phyloP scores from a whole-genome alignment of 2,888 invertebrate genomes.

The Myopa tessellatipennis region DNA sequence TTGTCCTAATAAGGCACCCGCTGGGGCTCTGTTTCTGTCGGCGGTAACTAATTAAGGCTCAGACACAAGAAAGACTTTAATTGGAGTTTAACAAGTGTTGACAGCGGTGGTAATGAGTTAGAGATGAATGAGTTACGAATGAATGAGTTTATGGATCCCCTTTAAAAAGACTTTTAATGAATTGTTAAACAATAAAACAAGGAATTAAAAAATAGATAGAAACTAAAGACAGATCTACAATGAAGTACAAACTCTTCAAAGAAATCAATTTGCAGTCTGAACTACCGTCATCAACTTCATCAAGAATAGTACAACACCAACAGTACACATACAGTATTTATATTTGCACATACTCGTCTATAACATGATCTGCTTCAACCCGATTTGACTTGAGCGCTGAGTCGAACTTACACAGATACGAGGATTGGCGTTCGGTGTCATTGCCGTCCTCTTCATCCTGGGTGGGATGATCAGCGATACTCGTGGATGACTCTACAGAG shows the following conservation, averaged over 20 bases:
- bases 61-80: slow-evolving; percentile 17
- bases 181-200: no score
- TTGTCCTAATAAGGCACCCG: slow-evolving; percentile 15
- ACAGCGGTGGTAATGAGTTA: background rate
- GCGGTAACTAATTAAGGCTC: slow-evolving; percentile 22
- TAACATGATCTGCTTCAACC: slow-evolving; percentile 11
- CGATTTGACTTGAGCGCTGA: background rate
- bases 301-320: no score
- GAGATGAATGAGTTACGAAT: background rate
- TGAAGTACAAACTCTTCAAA: no score
- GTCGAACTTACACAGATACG: background rate
- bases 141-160: background rate
- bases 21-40: background rate
- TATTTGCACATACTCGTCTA: no score
- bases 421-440: background rate
- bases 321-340: no score
- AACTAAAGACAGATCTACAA: background rate
- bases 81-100: slow-evolving; percentile 28
- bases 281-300: no score
- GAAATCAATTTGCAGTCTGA: no score
- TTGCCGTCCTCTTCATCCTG: background rate
- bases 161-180: background rate
- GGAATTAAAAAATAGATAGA: background rate
- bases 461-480: slow-evolving; percentile 3
- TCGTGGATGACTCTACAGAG: background rate